Conservation (phyloP, 1,140 invertebrate genomes). For the Pseudomyrmex concolor region DNA sequence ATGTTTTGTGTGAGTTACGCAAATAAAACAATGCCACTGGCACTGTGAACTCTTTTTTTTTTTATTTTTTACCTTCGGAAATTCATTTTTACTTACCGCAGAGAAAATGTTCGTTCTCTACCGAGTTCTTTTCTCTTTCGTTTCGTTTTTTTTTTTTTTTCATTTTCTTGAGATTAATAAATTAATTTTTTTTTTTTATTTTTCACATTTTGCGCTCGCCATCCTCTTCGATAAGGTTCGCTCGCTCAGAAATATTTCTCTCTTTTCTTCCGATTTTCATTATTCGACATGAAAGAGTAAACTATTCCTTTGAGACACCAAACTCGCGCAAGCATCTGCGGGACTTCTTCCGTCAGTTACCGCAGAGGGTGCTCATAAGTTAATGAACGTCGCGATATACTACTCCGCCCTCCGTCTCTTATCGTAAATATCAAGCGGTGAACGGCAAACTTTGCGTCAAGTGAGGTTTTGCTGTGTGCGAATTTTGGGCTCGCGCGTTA, state of each 20-base stretch:
- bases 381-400: constrained; percentile 37
- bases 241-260: no score
- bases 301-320: neutral
- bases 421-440: constrained; percentile 31
- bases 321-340: constrained; percentile 3
- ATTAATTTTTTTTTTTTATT: constrained; percentile 11
- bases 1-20: neutral
- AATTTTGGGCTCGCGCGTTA: constrained; percentile 7
- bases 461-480: constrained; percentile 13
- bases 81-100: neutral
- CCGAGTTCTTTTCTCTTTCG: no score
- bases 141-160: neutral
- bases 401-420: neutral
- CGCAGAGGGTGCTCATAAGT: constrained; percentile 15
- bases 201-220: neutral
- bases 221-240: neutral
- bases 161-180: neutral
- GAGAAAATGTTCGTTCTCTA: no score
- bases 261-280: neutral
- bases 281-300: constrained; percentile 10
- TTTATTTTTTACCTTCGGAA: neutral
- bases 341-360: neutral
- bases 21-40: neutral
- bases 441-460: constrained; percentile 14
- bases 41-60: neutral